phyloP scores from a whole-genome alignment of 2,888 invertebrate genomes.

The Hybos culiciformis region DNA sequence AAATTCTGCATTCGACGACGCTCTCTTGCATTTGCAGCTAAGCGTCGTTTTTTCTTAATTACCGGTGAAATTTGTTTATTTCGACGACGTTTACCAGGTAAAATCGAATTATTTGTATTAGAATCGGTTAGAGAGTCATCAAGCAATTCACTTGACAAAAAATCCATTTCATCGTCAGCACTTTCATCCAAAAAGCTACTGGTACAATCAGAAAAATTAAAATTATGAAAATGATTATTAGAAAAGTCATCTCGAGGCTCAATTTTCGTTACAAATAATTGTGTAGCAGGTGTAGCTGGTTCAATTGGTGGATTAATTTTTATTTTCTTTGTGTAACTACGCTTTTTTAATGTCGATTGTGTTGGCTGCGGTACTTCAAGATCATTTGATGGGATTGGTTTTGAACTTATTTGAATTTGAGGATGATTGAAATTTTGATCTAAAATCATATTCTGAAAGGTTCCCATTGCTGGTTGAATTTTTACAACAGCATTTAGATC shows the following conservation, averaged over 20 bases:
- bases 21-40: constrained; percentile 89
- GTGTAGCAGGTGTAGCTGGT: neutral
- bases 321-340: constrained; percentile 1
- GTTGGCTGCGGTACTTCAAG: neutral
- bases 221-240: constrained; percentile 23
- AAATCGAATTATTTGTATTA: constrained; percentile 5
- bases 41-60: constrained; percentile 64
- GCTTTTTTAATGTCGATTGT: constrained; percentile 5
- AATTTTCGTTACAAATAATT: neutral
- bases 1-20: constrained; percentile 85
- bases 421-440: no score
- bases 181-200: constrained; percentile 30
- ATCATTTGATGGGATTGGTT: no score
- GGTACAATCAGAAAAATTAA: constrained; percentile 30
- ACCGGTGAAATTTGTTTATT: constrained; percentile 62
- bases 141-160: constrained; percentile 18
- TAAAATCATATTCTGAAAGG: no score
- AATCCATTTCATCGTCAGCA: constrained; percentile 23
- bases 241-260: neutral
- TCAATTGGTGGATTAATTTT: neutral
- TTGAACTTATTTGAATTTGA: no score
- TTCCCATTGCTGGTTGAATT: no score
- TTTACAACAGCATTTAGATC: constrained; percentile 29
- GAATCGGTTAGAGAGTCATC: constrained; percentile 13
- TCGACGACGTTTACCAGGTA: constrained; percentile 38